Evolutionary conservation across 2,797 vertebrate genomes (phyloP), one percentile per base, ranked within the genome.

Genomic region (Danio albolineatus): DNA sequence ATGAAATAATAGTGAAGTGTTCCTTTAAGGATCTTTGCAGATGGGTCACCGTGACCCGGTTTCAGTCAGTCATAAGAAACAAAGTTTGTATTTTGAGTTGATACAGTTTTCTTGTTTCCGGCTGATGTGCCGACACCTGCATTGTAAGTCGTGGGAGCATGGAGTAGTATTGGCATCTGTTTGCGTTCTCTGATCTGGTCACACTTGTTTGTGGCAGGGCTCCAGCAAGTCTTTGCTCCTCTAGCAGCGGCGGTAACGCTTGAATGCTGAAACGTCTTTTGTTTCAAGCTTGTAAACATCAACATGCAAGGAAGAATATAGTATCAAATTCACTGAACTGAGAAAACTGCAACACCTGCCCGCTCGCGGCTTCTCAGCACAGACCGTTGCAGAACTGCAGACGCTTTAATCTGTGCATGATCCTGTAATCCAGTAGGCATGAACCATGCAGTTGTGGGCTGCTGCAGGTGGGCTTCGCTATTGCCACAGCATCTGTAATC

Each of bases 321-420:
- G 14, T 28, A 60, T 84, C 51, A 53, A 49, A 51, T 54, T 62
- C 48, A 54, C 51, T 28, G 38, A 77, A 36, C 46, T 21, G 21
- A 53, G 39, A 49, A 61, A 28, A 17, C 53, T 36, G 41, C 14
- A n/a, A 62, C 61, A 76, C 60, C 81, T 57, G 71, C 43, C 21
- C 5, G 10, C 21, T 54, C 13, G 19, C 2, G 10, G 44, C 14
- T 48, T 48, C 61, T 53, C 28, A 19, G 19, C 38, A 0, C n/a
- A 19, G 41, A 54, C 53, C 8, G 46, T 64, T 19, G 65, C 38
- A 19, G 43, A 74, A 56, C 65, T 71, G 64, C 12, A 16, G 39
- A 36, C 43, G 75, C 59, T 78, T 77, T 78, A 78, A 81, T 83
- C 84, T 73, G 44, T 71, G 59, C 62, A 7, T 72, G 81, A 81